Conservation (phyloP, 2,888 invertebrate species). For the Tryphoninae sp. region DNA sequence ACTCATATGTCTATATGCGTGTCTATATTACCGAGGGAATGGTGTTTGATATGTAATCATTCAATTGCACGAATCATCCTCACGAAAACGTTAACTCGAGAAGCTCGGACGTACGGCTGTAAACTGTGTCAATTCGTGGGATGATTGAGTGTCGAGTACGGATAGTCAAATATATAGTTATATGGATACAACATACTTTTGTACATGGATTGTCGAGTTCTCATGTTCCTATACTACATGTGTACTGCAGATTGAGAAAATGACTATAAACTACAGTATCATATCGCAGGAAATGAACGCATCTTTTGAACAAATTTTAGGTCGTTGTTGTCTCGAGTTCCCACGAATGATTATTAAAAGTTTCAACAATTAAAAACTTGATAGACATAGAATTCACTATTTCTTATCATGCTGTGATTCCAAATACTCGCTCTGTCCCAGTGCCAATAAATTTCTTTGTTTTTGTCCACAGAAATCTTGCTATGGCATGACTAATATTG, state of each 20-base stretch:
- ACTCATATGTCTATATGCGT: conserved; percentile 6
- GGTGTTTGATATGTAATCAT: conserved; percentile 59
- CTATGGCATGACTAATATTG: background rate
- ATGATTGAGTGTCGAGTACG: conserved; percentile 43
- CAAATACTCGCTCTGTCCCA: too few relatives aligned
- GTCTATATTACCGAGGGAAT: conserved; percentile 39
- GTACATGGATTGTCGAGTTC: conserved; percentile 14
- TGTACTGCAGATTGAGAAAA: background rate
- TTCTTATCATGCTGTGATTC: too few relatives aligned
- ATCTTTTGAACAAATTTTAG: too few relatives aligned
- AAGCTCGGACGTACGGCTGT: conserved; percentile 9
- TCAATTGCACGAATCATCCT: conserved; percentile 61
- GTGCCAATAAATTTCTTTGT: too few relatives aligned
- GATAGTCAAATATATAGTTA: conserved; percentile 3
- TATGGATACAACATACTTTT: conserved; percentile 8
- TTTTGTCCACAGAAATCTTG: too few relatives aligned
- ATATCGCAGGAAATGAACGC: too few relatives aligned
- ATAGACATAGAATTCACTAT: too few relatives aligned
- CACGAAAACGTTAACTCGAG: conserved; percentile 54
- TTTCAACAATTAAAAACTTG: too few relatives aligned
- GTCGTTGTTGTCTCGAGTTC: too few relatives aligned
- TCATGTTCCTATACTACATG: conserved; percentile 8
- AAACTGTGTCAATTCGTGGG: conserved; percentile 59
- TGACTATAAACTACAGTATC: too few relatives aligned
- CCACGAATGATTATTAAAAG: too few relatives aligned